Base-by-base conservation (phyloP, 2,797 vertebrate genomes). In the Danio kyathit region DNA sequence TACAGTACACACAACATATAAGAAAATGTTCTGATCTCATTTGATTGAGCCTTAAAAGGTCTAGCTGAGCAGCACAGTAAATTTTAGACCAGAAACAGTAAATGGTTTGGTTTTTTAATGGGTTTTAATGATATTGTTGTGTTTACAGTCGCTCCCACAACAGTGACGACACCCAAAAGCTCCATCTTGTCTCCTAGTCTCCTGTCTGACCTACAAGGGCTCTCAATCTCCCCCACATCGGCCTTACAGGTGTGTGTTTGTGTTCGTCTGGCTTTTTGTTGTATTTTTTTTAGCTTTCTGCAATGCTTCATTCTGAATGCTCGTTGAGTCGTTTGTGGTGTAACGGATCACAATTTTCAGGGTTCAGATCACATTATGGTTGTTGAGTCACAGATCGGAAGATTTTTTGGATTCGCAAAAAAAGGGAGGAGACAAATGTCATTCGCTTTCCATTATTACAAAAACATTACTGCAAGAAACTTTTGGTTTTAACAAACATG, bases 141-240 rank as follows among this genome's bases (percentile, higher is more conserved):
- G 5, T 83, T 51, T 84, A n/a, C 84, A 99, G 98, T 97, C 90
- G 92, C 91, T 79, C 89, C 93, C 13, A 87, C 91, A 1, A 86
- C 94, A 5, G 65, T 91, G 72, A 91, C 86, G 13, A 21, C 91
- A 74, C 90, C 95, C 60, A 92, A 88, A 65, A 74, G 93, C 74
- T 82, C 90, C 54, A 64, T 91, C 85, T 75, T 97, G 70, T 95
- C 96, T 76, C 90, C 94, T 0, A 96, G 95, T 83, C 90, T 97
- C 87, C 88, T 96, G 86, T 94, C 95, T 12, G 97, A 98, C 91
- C 94, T 99, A 6, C 94, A 98, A 89, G 97, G 97, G 75, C 94
- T 99, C 61, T 96, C 95, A 46, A 93, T 99, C 64, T 95, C 94
- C 5, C 87, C 87, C 81, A 86, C 95, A 79, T 92, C 95, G 7